These are phyloP conservation scores for Proctacanthus coquilletti DNA, from an alignment of 1,140 invertebrate genomes.

Conservation along the genomic window DNA sequence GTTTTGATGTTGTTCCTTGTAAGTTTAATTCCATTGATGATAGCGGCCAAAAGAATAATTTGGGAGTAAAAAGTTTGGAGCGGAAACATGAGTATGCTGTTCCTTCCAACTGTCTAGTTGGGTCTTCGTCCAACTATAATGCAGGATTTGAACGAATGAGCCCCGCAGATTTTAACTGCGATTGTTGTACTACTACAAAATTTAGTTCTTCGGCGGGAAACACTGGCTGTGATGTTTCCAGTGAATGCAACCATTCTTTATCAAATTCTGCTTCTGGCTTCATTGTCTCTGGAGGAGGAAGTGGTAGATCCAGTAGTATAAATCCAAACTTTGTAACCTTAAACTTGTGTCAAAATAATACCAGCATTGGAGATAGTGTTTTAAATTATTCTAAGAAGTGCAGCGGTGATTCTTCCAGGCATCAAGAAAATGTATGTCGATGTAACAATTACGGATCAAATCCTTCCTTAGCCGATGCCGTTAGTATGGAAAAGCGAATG, in stretches of 20 bases:
- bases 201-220: background rate
- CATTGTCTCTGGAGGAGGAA: background rate
- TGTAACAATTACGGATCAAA: conserved; percentile 5
- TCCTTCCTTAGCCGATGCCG: background rate
- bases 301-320: background rate
- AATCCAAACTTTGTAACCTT: background rate
- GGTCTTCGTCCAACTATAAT: background rate
- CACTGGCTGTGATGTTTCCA: background rate
- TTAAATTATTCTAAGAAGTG: conserved; percentile 1
- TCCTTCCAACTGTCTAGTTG: conserved; percentile 14
- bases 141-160: conserved; percentile 1
- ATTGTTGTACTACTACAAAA: background rate
- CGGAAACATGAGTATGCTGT: conserved; percentile 27
- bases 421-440: background rate
- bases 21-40: conserved; percentile 27
- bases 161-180: background rate
- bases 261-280: background rate
- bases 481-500: conserved; percentile 1
- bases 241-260: background rate
- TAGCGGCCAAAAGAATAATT: conserved; percentile 8
- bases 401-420: background rate
- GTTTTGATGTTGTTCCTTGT: conserved; percentile 17
- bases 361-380: background rate
- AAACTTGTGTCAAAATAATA: background rate
- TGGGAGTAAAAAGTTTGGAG: conserved; percentile 13